Base-by-base conservation (phyloP, 1,140 invertebrate genomes). In the Neodiprion pinetum region DNA sequence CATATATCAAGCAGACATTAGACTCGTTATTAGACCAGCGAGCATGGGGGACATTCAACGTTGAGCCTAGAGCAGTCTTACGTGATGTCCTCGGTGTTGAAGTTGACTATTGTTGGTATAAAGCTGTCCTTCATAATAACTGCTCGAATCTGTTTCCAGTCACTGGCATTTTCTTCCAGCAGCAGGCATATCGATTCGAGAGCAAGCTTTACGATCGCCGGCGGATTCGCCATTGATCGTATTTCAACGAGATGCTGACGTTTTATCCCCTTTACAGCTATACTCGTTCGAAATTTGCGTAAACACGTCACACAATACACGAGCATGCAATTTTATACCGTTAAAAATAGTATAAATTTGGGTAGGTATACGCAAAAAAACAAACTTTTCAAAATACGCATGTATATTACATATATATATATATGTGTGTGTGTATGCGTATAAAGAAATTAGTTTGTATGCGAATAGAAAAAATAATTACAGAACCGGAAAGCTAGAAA, bases 111-210 rank as follows among this genome's bases (percentile, higher is more conserved):
- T 75, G 96, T 97, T 48, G 95, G 94, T 88, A 99, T 99, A 90
- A 99, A 99, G 90, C 98, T 98, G 86, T 99, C 98, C 88, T 96
- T 94, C 93, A 99, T 97, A 79, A 99, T 94, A 77, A 98, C 93
- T 66, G 94, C 92, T 71, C 97, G 93, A 87, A 99, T 97, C 72
- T 95, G 92, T 89, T 97, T 98, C 98, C 98, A 99, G 80, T 98
- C 97, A 80, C 93, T 92, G 49, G 95, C 94, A 77, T 92, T 94
- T 87, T 99, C 97, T 67, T 95, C 96, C 72, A 99, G 92, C 79
- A 99, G 91, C 71, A 97, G 92, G 90, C 97, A 99, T 80, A 99
- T 97, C 40, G 97, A 97, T 89, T 99, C 98, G 79, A 99, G 90
- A 75, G 98, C 96, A 89, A 99, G 89, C 88, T 98, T 99, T 74